Evolutionary conservation across 35 echinoderm and acorn worm genomes (phyloP).

Genomic region (Heliocidaris erythrogramma): DNA sequence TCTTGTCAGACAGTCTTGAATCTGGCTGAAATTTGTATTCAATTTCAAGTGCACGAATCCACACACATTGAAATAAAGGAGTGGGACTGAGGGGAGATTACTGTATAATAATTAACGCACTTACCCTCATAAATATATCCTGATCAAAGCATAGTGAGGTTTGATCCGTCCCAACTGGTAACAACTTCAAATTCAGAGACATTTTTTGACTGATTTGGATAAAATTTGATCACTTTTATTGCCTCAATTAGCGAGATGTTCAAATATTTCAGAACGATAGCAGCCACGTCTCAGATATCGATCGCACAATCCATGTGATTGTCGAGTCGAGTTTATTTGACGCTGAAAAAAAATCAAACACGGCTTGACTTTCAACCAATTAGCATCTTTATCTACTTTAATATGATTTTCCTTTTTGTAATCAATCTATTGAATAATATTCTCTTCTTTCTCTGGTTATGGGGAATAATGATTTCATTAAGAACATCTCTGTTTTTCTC

Average conservation of each 20-base stretch:
- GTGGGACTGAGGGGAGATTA: not conserved
- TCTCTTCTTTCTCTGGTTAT: too few relatives aligned
- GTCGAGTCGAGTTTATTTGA: too few relatives aligned
- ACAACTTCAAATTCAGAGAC: conserved; percentile 31
- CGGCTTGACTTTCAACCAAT: too few relatives aligned
- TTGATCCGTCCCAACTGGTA: conserved; percentile 31
- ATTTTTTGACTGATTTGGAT: not conserved
- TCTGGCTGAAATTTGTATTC: not conserved
- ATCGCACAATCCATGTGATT: too few relatives aligned
- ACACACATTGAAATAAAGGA: not conserved
- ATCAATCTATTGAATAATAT: too few relatives aligned
- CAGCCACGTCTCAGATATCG: not conserved
- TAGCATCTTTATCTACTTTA: too few relatives aligned
- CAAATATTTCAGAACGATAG: not conserved
- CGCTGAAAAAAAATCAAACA: too few relatives aligned
- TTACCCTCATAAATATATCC: conserved; percentile 44
- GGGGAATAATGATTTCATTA: too few relatives aligned
- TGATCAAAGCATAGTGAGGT: conserved; percentile 39
- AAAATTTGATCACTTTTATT: not conserved
- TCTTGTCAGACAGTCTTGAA: too few relatives aligned
- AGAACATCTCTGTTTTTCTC: too few relatives aligned
- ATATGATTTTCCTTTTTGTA: too few relatives aligned
- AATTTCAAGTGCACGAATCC: not conserved
- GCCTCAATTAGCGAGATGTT: too few relatives aligned
- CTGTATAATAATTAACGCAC: not conserved